Percentiles rank a stretch among this genome's conserved stretches.
Conservation (phyloP, 2,888 invertebrate species). For the Pandemis corylana region DNA sequence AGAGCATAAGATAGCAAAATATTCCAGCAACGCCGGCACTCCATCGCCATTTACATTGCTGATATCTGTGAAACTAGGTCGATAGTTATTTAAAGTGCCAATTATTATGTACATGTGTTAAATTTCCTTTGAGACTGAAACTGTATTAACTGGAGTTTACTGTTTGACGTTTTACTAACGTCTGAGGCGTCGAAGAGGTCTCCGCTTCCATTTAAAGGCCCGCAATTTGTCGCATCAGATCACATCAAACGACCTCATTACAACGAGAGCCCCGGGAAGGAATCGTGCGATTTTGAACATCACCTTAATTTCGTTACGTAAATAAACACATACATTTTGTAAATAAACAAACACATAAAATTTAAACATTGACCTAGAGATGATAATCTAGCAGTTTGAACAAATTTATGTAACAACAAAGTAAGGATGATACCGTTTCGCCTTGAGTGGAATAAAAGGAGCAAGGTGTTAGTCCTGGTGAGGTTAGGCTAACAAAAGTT, state of each 20-base stretch:
- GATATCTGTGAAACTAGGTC: slow-evolving; percentile 19
- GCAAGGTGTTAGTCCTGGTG: background rate
- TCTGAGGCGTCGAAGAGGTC: slow-evolving; percentile 37
- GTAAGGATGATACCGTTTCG: background rate
- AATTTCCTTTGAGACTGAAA: slow-evolving; percentile 48
- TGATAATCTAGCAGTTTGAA: background rate
- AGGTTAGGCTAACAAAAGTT: background rate
- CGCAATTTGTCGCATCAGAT: slow-evolving; percentile 70
- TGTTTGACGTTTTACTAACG: slow-evolving; percentile 36
- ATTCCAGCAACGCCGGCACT: background rate
- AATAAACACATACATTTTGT: slow-evolving; percentile 31
- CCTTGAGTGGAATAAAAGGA: background rate
- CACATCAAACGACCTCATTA: slow-evolving; percentile 71
- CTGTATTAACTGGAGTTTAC: slow-evolving; percentile 46
- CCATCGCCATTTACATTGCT: background rate
- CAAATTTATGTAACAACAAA: background rate
- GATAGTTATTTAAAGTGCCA: slow-evolving; percentile 36
- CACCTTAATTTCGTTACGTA: slow-evolving; percentile 42
- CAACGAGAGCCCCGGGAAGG: slow-evolving; percentile 43
- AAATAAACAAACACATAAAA: too few relatives aligned
- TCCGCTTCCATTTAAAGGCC: slow-evolving; percentile 52
- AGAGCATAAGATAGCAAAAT: background rate
- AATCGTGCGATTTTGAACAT: slow-evolving; percentile 46
- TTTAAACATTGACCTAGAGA: slow-evolving; percentile 1
- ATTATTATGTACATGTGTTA: slow-evolving; percentile 43